Base-by-base conservation (phyloP, 2,113 vertebrate genomes). In the Piaya cayana region DNA sequence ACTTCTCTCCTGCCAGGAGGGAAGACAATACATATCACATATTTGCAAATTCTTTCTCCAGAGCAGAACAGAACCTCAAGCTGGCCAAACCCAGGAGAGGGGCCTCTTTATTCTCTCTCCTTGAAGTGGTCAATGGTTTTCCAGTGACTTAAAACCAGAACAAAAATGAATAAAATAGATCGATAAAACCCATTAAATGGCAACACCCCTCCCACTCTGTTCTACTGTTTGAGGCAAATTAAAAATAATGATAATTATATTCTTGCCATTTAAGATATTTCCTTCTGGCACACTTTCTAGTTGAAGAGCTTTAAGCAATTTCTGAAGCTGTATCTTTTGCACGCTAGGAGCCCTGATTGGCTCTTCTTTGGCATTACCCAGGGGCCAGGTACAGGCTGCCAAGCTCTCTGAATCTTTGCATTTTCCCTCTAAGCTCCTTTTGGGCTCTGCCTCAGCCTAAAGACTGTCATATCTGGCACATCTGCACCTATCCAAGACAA, bases 341-440 rank as follows among this genome's bases (percentile, higher is more conserved):
- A 55, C 17, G 11, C 10, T 37, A 23, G 11, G 21, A 94, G 45
- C 34, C 43, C 39, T 2, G 1, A 58, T 17, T 8, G 19, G 4
- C 0, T 67, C 27, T 82, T 32, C 19, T 82, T 79, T 23, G 4
- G 11, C 2, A 1, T 45, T 17, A 7, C 47, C 17, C 1, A 3
- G 50, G 47, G 8, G 26, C 6, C 2, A 1, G 13, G 18, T 1
- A 0, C 26, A 78, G 27, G 11, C 34, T 60, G 4, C 8, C 11
- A 14, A 9, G 2, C 15, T 78, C 42, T 59, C 47, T 23, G 12
- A 29, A 3, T 20, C 36, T 63, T 21, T 13, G 9, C 18, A 27
- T 70, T 43, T 84, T 37, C 23, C 18, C 22, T 84, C 37, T 27
- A 43, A 76, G 8, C 3, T 36, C 12, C 20, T 58, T 78, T 84